Percentiles rank a stretch among this genome's conserved stretches.
Evolutionary conservation across 2,113 vertebrate species (phyloP).

Genomic region (Tychaedon coryphoeus): DNA sequence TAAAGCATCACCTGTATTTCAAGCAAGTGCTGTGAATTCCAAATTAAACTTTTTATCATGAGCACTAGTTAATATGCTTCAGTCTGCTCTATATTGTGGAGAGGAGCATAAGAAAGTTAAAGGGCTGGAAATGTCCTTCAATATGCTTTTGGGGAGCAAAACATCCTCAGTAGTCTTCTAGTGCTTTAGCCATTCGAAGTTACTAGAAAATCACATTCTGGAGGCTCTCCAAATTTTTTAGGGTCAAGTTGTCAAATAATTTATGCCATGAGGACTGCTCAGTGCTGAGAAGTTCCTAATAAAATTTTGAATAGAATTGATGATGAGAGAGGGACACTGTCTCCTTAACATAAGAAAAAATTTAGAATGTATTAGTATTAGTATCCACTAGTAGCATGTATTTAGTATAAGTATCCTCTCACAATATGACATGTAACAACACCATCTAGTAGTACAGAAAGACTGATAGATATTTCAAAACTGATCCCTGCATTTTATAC

Average conservation of each 20-base stretch:
- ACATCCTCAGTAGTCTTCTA: background rate
- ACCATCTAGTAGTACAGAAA: background rate
- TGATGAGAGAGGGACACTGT: background rate
- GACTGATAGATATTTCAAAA: background rate
- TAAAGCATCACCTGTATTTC: slow-evolving; percentile 11
- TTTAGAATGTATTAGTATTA: background rate
- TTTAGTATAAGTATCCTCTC: background rate
- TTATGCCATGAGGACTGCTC: background rate
- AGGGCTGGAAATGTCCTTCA: background rate
- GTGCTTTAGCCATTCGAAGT: background rate
- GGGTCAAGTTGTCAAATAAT: background rate
- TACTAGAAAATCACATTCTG: background rate
- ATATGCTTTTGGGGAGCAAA: background rate
- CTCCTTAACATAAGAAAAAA: background rate
- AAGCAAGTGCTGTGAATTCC: background rate
- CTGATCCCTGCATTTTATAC: background rate
- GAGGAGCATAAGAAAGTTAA: slow-evolving; percentile 1
- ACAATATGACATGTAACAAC: background rate
- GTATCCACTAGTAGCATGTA: background rate
- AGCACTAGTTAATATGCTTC: background rate
- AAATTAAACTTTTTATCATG: background rate
- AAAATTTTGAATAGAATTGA: background rate
- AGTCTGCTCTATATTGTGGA: background rate
- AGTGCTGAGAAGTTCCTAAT: background rate
- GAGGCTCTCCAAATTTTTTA: background rate